Conservation (phyloP, 2,888 invertebrate genomes). For the Ceramica pisi region DNA sequence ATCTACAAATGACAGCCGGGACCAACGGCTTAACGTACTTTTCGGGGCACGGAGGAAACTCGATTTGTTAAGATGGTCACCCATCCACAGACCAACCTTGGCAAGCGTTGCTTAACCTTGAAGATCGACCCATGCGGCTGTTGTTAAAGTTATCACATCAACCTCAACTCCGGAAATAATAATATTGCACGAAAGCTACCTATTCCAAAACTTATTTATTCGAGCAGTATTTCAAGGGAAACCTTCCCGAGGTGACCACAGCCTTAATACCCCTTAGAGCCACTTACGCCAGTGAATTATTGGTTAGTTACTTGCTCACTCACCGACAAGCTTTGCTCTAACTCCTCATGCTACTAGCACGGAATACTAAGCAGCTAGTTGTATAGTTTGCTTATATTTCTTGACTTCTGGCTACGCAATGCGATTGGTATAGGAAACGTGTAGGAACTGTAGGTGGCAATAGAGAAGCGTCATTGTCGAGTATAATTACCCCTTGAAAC, state of each 20-base stretch:
- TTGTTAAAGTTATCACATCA: no score
- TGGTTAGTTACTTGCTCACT: constrained; percentile 48
- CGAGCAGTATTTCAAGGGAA: constrained; percentile 9
- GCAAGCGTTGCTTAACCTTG: no score
- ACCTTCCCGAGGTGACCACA: constrained; percentile 21
- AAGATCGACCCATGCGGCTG: no score
- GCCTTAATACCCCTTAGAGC: constrained; percentile 31
- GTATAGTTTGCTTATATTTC: constrained; percentile 14
- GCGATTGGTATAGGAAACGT: not conserved
- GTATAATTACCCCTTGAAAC: no score
- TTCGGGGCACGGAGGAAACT: no score
- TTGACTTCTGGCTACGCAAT: not conserved
- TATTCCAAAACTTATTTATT: constrained; percentile 9
- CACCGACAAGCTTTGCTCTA: constrained; percentile 41
- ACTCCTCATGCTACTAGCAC: constrained; percentile 25
- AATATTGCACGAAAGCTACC: not conserved
- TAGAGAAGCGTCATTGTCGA: no score
- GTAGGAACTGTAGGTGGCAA: no score
- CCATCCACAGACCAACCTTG: no score
- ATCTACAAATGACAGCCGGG: no score
- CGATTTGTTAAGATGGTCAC: no score
- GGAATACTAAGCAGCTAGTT: constrained; percentile 49
- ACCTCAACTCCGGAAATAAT: not conserved
- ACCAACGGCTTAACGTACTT: no score
- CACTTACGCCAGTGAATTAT: constrained; percentile 54